Evolutionary conservation across 2,113 vertebrate genomes (phyloP).

Genomic region (Maccullochella peelii): DNA sequence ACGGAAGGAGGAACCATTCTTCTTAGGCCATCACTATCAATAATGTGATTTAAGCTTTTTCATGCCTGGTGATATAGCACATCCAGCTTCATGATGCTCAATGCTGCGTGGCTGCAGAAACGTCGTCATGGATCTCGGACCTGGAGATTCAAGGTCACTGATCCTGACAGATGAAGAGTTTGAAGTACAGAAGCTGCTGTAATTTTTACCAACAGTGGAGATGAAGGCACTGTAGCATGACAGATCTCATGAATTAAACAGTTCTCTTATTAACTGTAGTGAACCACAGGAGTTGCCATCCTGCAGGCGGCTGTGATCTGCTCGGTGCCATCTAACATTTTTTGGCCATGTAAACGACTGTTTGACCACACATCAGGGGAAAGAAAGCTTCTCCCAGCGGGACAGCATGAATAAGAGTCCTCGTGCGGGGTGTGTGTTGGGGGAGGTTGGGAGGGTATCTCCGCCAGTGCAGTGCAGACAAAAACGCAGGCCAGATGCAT

Average conservation of each 20-base stretch:
- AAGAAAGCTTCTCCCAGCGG: constrained; percentile 31
- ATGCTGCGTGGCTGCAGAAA: neutral
- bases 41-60: constrained; percentile 34
- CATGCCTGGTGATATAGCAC: neutral
- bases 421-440: neutral
- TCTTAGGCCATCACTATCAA: constrained; percentile 15
- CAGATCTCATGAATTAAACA: constrained; percentile 81
- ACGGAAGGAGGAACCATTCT: constrained; percentile 26
- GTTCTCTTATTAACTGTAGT: constrained; percentile 70
- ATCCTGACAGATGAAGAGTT: constrained; percentile 58
- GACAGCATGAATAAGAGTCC: constrained; percentile 42
- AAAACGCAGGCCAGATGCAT: constrained; percentile 80
- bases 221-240: constrained; percentile 73
- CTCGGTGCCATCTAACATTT: constrained; percentile 23
- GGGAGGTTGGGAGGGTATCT: constrained; percentile 30
- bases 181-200: constrained; percentile 56
- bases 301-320: constrained; percentile 46
- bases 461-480: constrained; percentile 60
- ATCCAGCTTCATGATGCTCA: constrained; percentile 19
- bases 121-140: constrained; percentile 34
- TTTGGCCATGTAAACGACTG: constrained; percentile 26
- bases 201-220: constrained; percentile 43
- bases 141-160: constrained; percentile 50
- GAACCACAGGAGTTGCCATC: constrained; percentile 55
- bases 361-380: constrained; percentile 60